Evolutionary conservation across 2,888 invertebrate genomes (phyloP).

Genomic region (Eutolmus rufibarbis): DNA sequence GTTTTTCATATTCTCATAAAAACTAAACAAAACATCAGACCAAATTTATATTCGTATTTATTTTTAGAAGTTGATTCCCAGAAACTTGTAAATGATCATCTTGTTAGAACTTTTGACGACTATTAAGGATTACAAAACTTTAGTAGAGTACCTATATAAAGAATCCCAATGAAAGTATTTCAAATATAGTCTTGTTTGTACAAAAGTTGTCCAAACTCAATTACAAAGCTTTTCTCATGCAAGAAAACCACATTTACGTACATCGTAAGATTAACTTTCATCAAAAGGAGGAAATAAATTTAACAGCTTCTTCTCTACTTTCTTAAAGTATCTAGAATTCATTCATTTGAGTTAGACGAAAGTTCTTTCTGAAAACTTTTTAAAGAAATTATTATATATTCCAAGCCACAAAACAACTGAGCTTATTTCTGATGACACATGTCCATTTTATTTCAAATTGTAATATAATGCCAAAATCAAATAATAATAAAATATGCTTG

Average conservation of each 20-base stretch:
- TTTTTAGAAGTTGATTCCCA: background rate
- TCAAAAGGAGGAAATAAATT: background rate
- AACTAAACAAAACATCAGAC: no score
- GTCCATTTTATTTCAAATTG: background rate
- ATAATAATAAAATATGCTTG: no score
- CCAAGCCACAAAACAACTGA: background rate
- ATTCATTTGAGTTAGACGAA: background rate
- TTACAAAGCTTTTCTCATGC: background rate
- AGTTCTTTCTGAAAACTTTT: background rate
- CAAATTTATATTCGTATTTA: no score
- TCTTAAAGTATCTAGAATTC: no score
- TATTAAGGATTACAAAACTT: background rate
- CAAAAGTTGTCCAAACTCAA: background rate
- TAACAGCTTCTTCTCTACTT: background rate
- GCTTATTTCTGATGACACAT: background rate
- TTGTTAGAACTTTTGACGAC: background rate
- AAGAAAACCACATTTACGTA: background rate
- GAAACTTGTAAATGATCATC: background rate
- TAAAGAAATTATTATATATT: background rate
- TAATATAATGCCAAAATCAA: no score
- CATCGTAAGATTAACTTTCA: background rate
- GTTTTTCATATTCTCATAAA: no score
- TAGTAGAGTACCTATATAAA: background rate
- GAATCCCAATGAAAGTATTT: background rate
- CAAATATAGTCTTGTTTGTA: background rate